Conservation (phyloP, 1,140 invertebrate genomes). For the Zaprionus inermis region DNA sequence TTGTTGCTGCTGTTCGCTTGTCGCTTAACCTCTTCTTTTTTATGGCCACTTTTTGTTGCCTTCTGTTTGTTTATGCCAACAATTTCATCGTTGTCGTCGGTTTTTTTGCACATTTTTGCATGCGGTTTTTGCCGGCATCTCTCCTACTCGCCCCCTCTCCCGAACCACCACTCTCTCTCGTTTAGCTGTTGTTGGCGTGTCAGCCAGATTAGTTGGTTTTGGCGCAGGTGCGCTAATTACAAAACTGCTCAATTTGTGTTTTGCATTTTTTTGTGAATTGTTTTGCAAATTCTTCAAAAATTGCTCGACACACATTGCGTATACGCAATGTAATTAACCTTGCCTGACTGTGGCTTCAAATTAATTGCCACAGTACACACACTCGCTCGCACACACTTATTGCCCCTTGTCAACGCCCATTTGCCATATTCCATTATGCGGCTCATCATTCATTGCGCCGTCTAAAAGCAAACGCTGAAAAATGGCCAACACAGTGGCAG, state of each 20-base stretch:
- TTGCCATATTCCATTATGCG: conserved; percentile 74
- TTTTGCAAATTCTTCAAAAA: neutral
- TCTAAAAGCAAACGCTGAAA: conserved; percentile 32
- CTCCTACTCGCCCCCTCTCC: neutral
- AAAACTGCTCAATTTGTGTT: conserved; percentile 3
- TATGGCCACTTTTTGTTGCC: conserved; percentile 28
- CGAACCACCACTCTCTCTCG: neutral
- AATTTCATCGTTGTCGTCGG: conserved; percentile 28
- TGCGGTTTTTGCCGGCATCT: conserved; percentile 15
- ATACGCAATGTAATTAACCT: conserved; percentile 66
- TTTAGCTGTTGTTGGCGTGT: conserved; percentile 3
- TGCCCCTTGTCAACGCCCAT: conserved; percentile 69
- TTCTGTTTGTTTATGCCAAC: conserved; percentile 57
- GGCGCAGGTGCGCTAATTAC: conserved; percentile 1
- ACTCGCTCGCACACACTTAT: conserved; percentile 24
- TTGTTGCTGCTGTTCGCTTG: conserved; percentile 32
- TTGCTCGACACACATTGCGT: conserved; percentile 37
- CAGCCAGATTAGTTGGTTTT: neutral
- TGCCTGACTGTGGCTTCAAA: conserved; percentile 34
- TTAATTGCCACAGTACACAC: conserved; percentile 12
- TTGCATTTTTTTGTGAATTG: conserved; percentile 1
- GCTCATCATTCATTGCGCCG: conserved; percentile 63
- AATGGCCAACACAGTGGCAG: neutral
- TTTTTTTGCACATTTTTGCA: conserved; percentile 49
- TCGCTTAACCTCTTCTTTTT: conserved; percentile 42